Evolutionary conservation across 2,113 vertebrate species (phyloP).

Genomic region (Corythornis cristatus): DNA sequence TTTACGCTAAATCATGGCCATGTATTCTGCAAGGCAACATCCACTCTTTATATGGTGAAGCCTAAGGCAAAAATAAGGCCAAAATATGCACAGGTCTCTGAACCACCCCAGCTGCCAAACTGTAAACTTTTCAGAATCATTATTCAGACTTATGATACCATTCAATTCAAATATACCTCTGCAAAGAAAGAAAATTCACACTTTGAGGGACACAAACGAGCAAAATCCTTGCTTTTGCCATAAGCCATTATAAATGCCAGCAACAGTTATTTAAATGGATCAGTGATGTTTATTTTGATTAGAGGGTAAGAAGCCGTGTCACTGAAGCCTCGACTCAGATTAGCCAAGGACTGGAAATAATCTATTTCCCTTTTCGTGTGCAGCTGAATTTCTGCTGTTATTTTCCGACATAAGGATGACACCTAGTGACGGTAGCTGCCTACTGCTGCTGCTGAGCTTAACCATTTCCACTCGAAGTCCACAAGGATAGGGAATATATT

Average conservation of each 20-base stretch:
- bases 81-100: not conserved
- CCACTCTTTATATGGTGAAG: not conserved
- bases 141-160: not conserved
- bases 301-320: not conserved
- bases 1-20: not conserved
- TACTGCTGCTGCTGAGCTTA: not conserved
- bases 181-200: not conserved
- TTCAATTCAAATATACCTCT: not conserved
- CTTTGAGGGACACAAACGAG: not conserved
- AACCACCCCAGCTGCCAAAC: not conserved
- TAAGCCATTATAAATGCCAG: not conserved
- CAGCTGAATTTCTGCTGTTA: not conserved
- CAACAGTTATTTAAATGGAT: not conserved
- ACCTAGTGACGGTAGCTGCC: constrained; percentile 47
- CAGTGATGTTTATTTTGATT: constrained; percentile 1
- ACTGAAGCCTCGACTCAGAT: not conserved
- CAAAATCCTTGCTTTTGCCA: not conserved
- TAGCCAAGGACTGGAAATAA: not conserved
- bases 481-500: not conserved
- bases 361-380: not conserved
- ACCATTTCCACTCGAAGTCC: not conserved
- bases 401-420: constrained; percentile 53
- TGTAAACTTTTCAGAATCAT: not conserved
- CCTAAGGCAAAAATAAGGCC: not conserved
- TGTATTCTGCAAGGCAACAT: not conserved